Conservation (phyloP, 1,140 invertebrate genomes). For the Drosophila nannoptera region DNA sequence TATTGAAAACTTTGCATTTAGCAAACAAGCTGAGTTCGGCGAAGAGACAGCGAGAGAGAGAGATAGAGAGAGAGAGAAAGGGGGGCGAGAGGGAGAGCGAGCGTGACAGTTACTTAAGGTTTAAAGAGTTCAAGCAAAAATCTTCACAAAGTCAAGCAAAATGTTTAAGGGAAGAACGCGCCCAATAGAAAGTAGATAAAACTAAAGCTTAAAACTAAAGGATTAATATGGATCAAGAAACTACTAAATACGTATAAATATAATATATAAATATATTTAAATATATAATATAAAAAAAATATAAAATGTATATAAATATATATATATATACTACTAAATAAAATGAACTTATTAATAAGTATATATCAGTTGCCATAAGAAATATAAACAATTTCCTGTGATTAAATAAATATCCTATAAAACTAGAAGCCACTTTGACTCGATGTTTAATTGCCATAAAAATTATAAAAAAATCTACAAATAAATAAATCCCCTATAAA, state of each 20-base stretch:
- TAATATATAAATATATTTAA: neutral
- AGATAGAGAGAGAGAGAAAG: neutral
- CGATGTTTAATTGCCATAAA: too few species aligned
- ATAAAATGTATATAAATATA: neutral
- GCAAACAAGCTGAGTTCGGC: constrained; percentile 50
- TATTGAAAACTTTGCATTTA: constrained; percentile 68
- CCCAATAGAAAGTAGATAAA: neutral
- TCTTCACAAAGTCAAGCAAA: constrained; percentile 31
- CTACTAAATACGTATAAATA: neutral
- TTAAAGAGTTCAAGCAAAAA: neutral
- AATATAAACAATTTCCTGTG: too few species aligned
- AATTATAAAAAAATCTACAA: too few species aligned
- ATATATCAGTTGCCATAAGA: too few species aligned
- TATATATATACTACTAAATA: neutral
- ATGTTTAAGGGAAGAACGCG: constrained; percentile 2
- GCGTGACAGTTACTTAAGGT: neutral
- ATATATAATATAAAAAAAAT: too few species aligned
- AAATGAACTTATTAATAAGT: too few species aligned
- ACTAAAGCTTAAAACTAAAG: constrained; percentile 10
- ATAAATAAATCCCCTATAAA: too few species aligned
- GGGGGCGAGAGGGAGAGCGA: neutral
- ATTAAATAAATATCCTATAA: too few species aligned
- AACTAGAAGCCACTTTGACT: too few species aligned
- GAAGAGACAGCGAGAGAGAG: constrained; percentile 4
- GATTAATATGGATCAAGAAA: neutral